phyloP scores from a whole-genome alignment of 2,888 invertebrate genomes.

The Dynastes hyllus region DNA sequence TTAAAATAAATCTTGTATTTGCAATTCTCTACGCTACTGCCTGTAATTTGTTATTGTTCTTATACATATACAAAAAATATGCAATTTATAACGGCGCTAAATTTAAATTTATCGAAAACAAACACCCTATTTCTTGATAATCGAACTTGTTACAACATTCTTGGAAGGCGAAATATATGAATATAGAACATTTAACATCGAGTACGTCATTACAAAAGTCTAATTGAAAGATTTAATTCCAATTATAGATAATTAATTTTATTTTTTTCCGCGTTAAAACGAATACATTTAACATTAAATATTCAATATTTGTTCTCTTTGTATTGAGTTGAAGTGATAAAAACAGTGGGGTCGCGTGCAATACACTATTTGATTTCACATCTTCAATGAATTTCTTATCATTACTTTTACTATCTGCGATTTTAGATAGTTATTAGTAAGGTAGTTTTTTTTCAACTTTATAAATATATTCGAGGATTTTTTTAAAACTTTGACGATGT shows the following conservation, averaged over 20 bases:
- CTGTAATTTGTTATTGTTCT: background rate
- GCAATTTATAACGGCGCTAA: background rate
- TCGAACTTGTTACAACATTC: background rate
- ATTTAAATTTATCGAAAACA: background rate
- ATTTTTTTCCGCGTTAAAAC: background rate
- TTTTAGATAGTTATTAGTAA: constrained; percentile 24
- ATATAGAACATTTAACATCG: too few species aligned
- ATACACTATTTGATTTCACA: constrained; percentile 51
- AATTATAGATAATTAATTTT: constrained; percentile 7
- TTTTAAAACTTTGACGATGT: constrained; percentile 4
- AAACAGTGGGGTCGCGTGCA: constrained; percentile 61
- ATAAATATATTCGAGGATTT: background rate
- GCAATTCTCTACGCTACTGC: background rate
- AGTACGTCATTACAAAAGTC: background rate
- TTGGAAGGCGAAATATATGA: background rate
- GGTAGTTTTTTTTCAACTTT: background rate
- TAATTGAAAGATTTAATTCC: background rate
- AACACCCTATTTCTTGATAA: constrained; percentile 2
- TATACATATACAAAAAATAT: background rate
- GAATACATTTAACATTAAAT: constrained; percentile 7
- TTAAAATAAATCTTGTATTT: too few species aligned
- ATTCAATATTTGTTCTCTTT: constrained; percentile 38
- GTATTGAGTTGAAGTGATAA: constrained; percentile 46
- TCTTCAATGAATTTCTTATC: constrained; percentile 45
- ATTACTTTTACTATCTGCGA: constrained; percentile 51